phyloP scores from a whole-genome alignment of 1,140 invertebrate species.

The Caerostris extrusa region DNA sequence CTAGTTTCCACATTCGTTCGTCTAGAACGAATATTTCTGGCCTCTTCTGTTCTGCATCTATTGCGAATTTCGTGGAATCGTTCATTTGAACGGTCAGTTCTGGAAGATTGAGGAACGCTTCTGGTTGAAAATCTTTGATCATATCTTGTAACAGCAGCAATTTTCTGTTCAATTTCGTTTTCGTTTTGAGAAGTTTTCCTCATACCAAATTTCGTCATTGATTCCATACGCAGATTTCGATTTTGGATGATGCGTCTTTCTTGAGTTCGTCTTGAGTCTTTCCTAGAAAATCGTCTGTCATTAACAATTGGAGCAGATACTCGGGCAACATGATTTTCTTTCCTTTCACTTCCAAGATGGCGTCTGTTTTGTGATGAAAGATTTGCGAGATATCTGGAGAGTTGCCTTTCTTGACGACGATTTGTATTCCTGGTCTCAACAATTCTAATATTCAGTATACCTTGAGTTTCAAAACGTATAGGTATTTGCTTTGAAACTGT shows the following conservation, averaged over 20 bases:
- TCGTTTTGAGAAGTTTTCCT: neutral
- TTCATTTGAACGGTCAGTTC: neutral
- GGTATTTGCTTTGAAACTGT: neutral
- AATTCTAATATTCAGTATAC: no score
- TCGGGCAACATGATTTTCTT: neutral
- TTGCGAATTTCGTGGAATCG: neutral
- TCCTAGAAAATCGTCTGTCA: no score
- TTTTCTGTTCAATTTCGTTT: neutral
- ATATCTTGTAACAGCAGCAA: neutral
- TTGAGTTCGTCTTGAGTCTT: neutral
- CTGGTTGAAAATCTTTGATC: neutral
- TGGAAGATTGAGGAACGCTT: neutral
- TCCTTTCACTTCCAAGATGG: neutral
- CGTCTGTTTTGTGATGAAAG: neutral
- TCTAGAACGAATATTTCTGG: neutral
- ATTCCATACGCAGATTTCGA: neutral
- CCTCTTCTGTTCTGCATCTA: neutral
- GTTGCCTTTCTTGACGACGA: neutral
- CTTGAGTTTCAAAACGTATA: no score
- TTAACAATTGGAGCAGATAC: no score
- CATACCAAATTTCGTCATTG: neutral
- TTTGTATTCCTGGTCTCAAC: neutral
- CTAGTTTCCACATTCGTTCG: neutral
- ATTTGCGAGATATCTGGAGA: neutral
- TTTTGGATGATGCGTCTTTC: neutral